These are phyloP conservation scores for Hymenochirus boettgeri DNA, from an alignment of 2,113 vertebrate genomes.

Conservation along the genomic window DNA sequence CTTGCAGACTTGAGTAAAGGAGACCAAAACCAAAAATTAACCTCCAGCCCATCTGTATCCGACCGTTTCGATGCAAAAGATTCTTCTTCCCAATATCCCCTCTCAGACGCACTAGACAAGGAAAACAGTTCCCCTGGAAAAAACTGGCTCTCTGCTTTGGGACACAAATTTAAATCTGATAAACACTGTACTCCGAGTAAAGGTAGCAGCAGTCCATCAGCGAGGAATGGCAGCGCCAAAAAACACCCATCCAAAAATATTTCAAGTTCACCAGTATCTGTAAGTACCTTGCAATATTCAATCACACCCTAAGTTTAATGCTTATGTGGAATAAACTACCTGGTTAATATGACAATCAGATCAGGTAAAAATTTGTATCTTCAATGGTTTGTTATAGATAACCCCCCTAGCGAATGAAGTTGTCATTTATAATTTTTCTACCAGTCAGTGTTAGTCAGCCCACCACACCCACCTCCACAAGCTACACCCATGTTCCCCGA, in stretches of 20 bases:
- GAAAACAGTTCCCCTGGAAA: slow-evolving; percentile 78
- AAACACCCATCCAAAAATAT: slow-evolving; percentile 60
- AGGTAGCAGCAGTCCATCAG: slow-evolving; percentile 42
- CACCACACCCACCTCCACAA: no score
- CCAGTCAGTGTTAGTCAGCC: no score
- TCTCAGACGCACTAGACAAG: slow-evolving; percentile 60
- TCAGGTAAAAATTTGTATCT: no score
- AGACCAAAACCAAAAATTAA: slow-evolving; percentile 4
- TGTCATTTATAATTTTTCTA: no score
- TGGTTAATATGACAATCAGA: no score
- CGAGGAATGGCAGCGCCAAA: slow-evolving; percentile 59
- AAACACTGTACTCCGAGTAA: slow-evolving; percentile 42
- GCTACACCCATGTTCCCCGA: no score
- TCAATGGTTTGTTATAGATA: no score
- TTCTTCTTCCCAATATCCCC: slow-evolving; percentile 39
- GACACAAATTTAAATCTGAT: slow-evolving; percentile 68
- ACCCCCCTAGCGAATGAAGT: no score
- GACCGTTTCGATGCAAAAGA: slow-evolving; percentile 41
- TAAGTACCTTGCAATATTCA: slow-evolving; percentile 49
- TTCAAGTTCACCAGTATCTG: slow-evolving; percentile 59
- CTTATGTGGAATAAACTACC: no score
- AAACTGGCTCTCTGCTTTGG: slow-evolving; percentile 83
- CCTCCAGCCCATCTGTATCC: slow-evolving; percentile 41
- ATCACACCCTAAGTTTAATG: no score
- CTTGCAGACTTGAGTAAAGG: slow-evolving; percentile 42